These are phyloP conservation scores for Eurois occulta DNA, from an alignment of 2,888 invertebrate species.

Conservation along the genomic window DNA sequence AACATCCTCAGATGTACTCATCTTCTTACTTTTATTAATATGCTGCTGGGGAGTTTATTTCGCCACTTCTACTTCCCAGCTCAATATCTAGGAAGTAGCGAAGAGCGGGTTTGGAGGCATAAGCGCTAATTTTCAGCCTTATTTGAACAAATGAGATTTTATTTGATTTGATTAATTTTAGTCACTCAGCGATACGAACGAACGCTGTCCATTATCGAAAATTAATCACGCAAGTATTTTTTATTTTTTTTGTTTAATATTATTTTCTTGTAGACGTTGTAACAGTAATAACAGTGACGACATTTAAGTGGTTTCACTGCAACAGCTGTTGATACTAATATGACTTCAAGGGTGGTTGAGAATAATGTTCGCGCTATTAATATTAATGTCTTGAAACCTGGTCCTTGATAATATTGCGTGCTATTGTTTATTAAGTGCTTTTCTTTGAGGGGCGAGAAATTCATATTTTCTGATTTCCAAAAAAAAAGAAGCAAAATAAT, in stretches of 20 bases:
- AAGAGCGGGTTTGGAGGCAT: background rate
- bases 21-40: background rate
- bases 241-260: background rate
- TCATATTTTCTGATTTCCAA: background rate
- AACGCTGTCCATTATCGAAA: background rate
- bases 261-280: background rate
- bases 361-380: slow-evolving; percentile 37
- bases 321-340: slow-evolving; percentile 37
- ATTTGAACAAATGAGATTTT: background rate
- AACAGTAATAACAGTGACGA: background rate
- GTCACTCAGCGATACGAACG: background rate
- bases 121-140: background rate
- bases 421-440: slow-evolving; percentile 2
- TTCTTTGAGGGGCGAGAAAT: background rate
- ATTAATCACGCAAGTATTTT: background rate
- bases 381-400: slow-evolving; percentile 34
- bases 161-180: background rate
- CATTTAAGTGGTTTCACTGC: background rate
- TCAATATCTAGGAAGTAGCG: background rate
- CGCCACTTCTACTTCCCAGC: background rate
- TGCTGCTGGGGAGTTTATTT: background rate
- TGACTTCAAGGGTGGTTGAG: slow-evolving; percentile 10
- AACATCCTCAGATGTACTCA: background rate
- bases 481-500: too few species aligned
- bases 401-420: background rate